phyloP scores from a whole-genome alignment of 2,113 vertebrate genomes.

The Rhodinocichla rosea region DNA sequence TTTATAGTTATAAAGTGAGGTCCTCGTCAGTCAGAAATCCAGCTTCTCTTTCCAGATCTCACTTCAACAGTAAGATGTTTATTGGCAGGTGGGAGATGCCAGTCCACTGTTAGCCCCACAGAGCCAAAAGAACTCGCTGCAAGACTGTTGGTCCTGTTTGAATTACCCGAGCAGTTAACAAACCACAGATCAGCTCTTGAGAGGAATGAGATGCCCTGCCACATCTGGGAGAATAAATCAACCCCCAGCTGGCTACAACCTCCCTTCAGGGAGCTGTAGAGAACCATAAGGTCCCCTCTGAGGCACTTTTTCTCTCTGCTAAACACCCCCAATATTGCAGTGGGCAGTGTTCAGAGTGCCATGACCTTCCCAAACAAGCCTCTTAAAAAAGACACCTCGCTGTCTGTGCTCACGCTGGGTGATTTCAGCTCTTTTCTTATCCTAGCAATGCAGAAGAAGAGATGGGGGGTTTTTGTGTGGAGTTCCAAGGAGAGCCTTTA shows the following conservation, averaged over 20 bases:
- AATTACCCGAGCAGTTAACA: neutral
- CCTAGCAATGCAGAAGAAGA: no score
- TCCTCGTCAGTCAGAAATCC: neutral
- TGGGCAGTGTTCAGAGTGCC: neutral
- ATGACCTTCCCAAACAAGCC: neutral
- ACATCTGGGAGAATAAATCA: neutral
- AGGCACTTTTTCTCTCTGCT: neutral
- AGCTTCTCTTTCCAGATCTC: neutral
- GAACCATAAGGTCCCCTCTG: neutral
- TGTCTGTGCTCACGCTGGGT: neutral
- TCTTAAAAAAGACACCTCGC: neutral
- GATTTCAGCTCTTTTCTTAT: neutral
- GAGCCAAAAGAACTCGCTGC: neutral
- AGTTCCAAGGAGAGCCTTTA: neutral
- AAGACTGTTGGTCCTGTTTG: neutral
- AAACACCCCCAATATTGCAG: neutral
- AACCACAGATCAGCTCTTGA: neutral
- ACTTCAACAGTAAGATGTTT: neutral
- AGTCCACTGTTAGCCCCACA: no score
- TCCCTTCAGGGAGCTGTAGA: neutral
- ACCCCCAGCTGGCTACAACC: neutral
- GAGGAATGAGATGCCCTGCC: accelerated
- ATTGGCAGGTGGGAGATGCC: neutral
- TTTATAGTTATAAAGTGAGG: neutral
- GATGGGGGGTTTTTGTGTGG: neutral